These are phyloP conservation scores for Mesoclemmys tuberculata DNA, from an alignment of 2,113 vertebrate genomes.

Conservation along the genomic window DNA sequence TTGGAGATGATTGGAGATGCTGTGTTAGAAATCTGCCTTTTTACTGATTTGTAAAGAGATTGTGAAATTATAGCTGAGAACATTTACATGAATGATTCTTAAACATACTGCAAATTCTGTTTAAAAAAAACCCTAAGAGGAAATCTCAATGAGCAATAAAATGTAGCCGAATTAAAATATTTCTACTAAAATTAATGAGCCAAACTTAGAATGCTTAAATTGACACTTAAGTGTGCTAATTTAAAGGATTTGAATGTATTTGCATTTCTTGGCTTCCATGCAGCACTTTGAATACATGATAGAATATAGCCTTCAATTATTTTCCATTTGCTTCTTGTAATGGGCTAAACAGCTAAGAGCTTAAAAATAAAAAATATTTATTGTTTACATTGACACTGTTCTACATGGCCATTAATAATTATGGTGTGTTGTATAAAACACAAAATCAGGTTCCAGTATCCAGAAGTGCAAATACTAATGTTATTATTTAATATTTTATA, in stretches of 20 bases:
- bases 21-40: constrained; percentile 25
- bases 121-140: constrained; percentile 45
- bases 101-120: constrained; percentile 53
- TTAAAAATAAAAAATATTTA: constrained; percentile 46
- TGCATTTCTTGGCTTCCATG: constrained; percentile 61
- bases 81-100: constrained; percentile 34
- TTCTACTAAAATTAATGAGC: constrained; percentile 55
- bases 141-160: constrained; percentile 47
- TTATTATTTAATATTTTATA: background rate
- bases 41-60: constrained; percentile 26
- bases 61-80: constrained; percentile 30
- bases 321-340: constrained; percentile 67
- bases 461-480: constrained; percentile 51
- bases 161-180: constrained; percentile 36
- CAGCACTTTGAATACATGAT: constrained; percentile 62
- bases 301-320: constrained; percentile 69
- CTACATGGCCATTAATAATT: constrained; percentile 58
- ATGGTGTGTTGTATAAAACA: constrained; percentile 66
- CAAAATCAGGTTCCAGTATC: constrained; percentile 39
- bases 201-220: constrained; percentile 52
- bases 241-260: constrained; percentile 61
- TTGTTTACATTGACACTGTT: constrained; percentile 40
- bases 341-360: constrained; percentile 57
- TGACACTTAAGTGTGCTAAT: constrained; percentile 56
- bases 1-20: constrained; percentile 49